These are phyloP conservation scores for Mesoligia furuncula DNA, from an alignment of 2,888 invertebrate species.

Conservation along the genomic window DNA sequence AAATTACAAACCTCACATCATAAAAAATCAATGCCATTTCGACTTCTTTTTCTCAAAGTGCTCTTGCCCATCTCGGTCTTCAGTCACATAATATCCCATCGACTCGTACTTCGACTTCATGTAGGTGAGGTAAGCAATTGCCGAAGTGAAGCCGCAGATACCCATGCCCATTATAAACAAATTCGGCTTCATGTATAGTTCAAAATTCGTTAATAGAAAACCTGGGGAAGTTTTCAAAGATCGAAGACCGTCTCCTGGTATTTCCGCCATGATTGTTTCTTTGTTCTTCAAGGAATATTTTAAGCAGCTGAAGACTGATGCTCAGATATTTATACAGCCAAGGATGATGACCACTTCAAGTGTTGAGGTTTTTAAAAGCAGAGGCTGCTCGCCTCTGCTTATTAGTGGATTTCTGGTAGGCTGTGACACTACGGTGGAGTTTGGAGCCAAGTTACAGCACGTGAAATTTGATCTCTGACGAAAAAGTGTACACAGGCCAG, in stretches of 20 bases:
- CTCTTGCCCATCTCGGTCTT: constrained; percentile 18
- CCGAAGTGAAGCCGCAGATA: neutral
- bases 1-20: neutral
- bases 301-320: neutral
- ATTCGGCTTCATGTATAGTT: constrained; percentile 39
- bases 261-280: neutral
- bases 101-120: constrained; percentile 17
- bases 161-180: constrained; percentile 17
- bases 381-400: neutral
- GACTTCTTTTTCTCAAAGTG: constrained; percentile 33
- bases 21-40: constrained; percentile 33
- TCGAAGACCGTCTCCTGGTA: constrained; percentile 42
- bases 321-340: neutral
- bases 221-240: constrained; percentile 19
- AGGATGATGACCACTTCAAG: neutral
- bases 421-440: neutral
- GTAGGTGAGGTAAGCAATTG: constrained; percentile 19
- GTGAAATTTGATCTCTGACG: constrained; percentile 35
- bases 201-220: constrained; percentile 28
- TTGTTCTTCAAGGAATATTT: neutral
- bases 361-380: neutral
- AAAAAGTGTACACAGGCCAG: constrained; percentile 37
- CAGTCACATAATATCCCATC: constrained; percentile 18
- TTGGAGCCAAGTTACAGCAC: constrained; percentile 1
- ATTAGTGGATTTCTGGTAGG: neutral